Percentiles rank a stretch among this genome's conserved stretches.
phyloP scores from a whole-genome alignment of 2,113 vertebrate genomes.

The Trogon surrucura region DNA sequence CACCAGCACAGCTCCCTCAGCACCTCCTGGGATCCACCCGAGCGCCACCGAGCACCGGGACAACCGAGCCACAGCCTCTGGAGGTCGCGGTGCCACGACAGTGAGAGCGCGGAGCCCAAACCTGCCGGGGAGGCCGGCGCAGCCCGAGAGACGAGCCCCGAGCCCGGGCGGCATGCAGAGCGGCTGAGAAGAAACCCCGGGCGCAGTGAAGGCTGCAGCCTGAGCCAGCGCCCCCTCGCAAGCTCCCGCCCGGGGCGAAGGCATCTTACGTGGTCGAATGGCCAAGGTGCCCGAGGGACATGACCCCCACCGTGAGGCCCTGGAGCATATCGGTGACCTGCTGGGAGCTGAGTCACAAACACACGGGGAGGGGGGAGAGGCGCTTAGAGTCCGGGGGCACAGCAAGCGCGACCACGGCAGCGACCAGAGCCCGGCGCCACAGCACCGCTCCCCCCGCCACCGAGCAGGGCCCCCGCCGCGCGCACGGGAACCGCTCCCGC shows the following conservation, averaged over 20 bases:
- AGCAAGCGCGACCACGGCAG: not conserved
- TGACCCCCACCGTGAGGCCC: conserved; percentile 41
- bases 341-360: conserved; percentile 55
- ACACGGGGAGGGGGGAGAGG: not conserved
- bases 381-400: not conserved
- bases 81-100: rapidly evolving
- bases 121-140: not conserved
- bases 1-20: not conserved
- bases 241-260: not conserved
- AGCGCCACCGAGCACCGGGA: rapidly evolving
- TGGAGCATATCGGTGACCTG: conserved; percentile 49
- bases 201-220: not conserved
- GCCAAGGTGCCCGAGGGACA: conserved; percentile 54
- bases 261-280: conserved; percentile 61
- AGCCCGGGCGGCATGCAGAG: conserved; percentile 6
- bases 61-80: too few species aligned
- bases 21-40: not conserved
- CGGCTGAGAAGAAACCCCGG: not conserved
- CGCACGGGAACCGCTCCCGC: not conserved
- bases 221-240: not conserved
- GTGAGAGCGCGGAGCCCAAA: not conserved
- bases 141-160: not conserved
- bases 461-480: not conserved
- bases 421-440: not conserved
- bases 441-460: not conserved